A percentile compares a stretch with the other conserved stretches of the same genome.
phyloP scores from a whole-genome alignment of 2,797 vertebrate species.

The Eulemur mongoz region DNA sequence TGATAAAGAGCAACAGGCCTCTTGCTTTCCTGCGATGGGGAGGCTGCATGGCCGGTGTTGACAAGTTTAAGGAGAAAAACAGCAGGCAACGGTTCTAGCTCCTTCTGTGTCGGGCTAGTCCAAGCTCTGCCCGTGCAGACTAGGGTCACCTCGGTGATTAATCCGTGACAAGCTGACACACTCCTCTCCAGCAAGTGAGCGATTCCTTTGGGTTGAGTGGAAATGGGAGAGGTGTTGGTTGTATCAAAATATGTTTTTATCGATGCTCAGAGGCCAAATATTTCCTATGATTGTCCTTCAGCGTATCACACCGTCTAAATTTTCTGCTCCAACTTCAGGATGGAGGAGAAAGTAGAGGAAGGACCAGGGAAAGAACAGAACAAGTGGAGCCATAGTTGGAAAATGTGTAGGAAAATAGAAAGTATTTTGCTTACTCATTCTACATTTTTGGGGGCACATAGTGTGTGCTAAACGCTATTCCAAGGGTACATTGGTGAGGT shows the following conservation, averaged over 20 bases:
- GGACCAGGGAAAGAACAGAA: neutral
- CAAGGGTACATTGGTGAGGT: neutral
- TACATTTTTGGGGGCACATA: neutral
- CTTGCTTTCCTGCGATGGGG: neutral
- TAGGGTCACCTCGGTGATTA: neutral
- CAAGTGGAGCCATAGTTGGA: neutral
- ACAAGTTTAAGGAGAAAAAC: neutral
- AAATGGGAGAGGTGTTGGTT: neutral
- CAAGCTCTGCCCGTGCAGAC: neutral
- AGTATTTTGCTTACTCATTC: neutral
- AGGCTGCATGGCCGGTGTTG: neutral
- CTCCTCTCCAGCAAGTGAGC: neutral
- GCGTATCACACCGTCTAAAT: neutral
- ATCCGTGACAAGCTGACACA: neutral
- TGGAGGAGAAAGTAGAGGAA: neutral
- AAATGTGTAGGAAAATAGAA: neutral
- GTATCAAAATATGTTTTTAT: neutral
- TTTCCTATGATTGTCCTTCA: neutral
- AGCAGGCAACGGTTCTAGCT: neutral
- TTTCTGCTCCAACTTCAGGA: neutral
- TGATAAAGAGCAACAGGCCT: neutral
- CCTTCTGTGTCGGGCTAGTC: neutral
- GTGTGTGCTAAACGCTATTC: neutral
- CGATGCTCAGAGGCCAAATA: neutral
- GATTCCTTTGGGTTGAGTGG: neutral